Base-by-base conservation (phyloP, 2,797 vertebrate genomes). In the Carapus acus region DNA sequence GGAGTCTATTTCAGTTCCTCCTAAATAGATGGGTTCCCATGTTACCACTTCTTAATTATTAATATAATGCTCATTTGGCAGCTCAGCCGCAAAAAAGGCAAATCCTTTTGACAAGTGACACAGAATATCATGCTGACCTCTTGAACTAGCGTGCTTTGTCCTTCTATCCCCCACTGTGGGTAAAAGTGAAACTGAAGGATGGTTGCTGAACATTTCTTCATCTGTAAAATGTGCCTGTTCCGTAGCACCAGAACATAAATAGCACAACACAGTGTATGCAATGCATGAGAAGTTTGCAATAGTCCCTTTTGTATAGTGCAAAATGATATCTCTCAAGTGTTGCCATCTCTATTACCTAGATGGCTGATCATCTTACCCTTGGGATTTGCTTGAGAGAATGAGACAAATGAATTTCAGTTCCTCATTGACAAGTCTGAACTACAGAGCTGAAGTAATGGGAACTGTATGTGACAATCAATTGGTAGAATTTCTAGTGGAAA, bases 241-340 rank as follows among this genome's bases (percentile, higher is more conserved):
- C 64, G 44, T 67, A 33, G 75, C 54, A 43, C 39, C 36, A 39
- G 59, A 48, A 62, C 69, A 63, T 55, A 69, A 75, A 70, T 62
- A 60, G 76, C 46, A 51, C 54, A 62, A 67, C 45, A 48, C 27
- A 43, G 58, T 54, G 71, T 65, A 69, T 36, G 71, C 67, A 65
- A 54, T 38, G 80, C 70, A 67, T 73, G 74, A 76, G 63, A 65
- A 81, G 74, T 49, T 53, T 24, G 60, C 69, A 62, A 80, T 74
- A 72, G 80, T 77, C 69, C 58, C 81, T 80, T 86, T 89, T 89
- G 87, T 87, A 75, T 76, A 78, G 80, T 84, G 87, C 83, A 85
- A 89, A 87, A 85, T 86, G 85, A 88, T 86, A 87, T 85, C 80
- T 81, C 73, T 68, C 76, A 76, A 71, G 72, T 76, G 78, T 76